Conservation (phyloP, 2,113 vertebrate species). For the Clarias gariepinus region DNA sequence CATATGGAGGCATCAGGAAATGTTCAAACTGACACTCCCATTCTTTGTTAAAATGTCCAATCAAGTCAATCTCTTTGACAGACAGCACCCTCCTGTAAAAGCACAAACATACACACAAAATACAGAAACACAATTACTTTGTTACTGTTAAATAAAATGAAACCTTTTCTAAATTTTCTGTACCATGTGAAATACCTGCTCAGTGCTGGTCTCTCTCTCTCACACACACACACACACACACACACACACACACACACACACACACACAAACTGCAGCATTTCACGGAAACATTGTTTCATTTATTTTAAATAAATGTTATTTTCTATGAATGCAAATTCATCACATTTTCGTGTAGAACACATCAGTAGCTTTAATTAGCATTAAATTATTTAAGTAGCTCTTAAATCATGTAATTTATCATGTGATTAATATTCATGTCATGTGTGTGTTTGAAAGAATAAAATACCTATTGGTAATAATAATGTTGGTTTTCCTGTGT, state of each 20-base stretch:
- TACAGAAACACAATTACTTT: neutral
- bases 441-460: neutral
- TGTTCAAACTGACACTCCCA: slow-evolving; percentile 89
- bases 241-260: no score
- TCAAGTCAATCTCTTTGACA: slow-evolving; percentile 88
- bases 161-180: neutral
- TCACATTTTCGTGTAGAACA: neutral
- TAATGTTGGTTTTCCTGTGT: slow-evolving; percentile 76
- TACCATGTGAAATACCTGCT: neutral
- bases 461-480: slow-evolving; percentile 89
- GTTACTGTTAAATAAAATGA: neutral
- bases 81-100: slow-evolving; percentile 81
- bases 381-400: neutral
- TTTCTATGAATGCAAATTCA: neutral
- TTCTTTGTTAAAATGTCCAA: slow-evolving; percentile 84
- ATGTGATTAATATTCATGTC: neutral
- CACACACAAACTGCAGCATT: neutral
- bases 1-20: slow-evolving; percentile 67
- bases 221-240: no score
- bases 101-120: neutral
- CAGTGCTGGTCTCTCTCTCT: neutral
- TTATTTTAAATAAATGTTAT: neutral
- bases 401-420: neutral
- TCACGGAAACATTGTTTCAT: neutral
- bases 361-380: no score